phyloP scores from a whole-genome alignment of 2,888 invertebrate species.

The Eretmocerus hayati region DNA sequence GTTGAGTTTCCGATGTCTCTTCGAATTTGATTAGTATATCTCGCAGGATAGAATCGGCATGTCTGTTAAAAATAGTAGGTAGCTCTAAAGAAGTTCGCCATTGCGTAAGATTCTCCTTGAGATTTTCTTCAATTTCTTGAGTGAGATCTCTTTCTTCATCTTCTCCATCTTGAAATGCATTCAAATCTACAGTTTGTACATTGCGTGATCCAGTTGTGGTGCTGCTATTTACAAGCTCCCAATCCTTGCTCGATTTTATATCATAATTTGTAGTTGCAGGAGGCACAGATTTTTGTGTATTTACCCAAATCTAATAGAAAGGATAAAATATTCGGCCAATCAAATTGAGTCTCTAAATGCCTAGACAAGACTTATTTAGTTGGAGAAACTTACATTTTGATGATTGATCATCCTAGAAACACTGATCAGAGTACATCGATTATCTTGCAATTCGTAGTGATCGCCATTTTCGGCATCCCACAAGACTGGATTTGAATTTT shows the following conservation, averaged over 20 bases:
- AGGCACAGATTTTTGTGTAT: constrained; percentile 34
- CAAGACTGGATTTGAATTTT: constrained; percentile 28
- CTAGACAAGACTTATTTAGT: no score
- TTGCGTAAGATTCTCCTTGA: constrained; percentile 35
- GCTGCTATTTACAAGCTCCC: constrained; percentile 33
- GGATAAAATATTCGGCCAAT: no score
- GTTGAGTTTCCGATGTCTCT: constrained; percentile 25
- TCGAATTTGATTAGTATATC: constrained; percentile 30
- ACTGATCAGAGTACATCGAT: constrained; percentile 37
- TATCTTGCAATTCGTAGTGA: constrained; percentile 35
- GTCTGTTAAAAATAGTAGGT: constrained; percentile 40
- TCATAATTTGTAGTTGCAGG: constrained; percentile 38
- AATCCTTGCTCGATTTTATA: constrained; percentile 35
- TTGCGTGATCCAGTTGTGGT: constrained; percentile 25
- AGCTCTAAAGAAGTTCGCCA: constrained; percentile 36
- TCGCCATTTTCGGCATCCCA: constrained; percentile 44
- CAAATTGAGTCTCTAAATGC: no score
- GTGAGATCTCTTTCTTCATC: constrained; percentile 25
- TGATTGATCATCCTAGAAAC: constrained; percentile 40
- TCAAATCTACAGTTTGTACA: constrained; percentile 33
- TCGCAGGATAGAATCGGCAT: constrained; percentile 36
- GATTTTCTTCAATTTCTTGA: constrained; percentile 32
- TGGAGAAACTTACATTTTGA: constrained; percentile 33
- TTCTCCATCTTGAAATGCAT: constrained; percentile 24
- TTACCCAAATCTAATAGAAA: constrained; percentile 44